phyloP scores from a whole-genome alignment of 2,113 vertebrate species.

The Ellobius talpinus region DNA sequence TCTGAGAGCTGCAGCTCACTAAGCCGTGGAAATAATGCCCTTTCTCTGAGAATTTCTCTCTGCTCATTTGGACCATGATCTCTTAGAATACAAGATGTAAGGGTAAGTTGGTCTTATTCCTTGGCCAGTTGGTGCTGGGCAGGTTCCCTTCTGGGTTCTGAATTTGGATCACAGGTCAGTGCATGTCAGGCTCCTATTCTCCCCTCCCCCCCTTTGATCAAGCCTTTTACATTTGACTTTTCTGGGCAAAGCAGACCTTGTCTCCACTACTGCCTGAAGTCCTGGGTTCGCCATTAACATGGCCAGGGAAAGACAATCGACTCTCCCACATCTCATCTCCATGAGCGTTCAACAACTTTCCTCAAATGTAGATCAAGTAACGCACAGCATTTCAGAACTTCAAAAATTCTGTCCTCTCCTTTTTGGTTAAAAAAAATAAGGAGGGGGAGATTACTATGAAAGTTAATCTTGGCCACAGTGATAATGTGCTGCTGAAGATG shows the following conservation, averaged over 20 bases:
- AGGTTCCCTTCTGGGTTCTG: neutral
- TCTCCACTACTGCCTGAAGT: neutral
- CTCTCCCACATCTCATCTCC: neutral
- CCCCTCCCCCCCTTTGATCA: neutral
- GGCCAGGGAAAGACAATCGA: neutral
- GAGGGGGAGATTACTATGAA: neutral
- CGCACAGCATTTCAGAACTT: neutral
- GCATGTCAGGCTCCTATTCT: neutral
- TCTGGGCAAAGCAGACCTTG: neutral
- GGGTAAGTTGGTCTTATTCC: neutral
- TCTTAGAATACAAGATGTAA: neutral
- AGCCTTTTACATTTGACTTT: neutral
- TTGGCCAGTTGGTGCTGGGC: neutral
- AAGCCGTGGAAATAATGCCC: neutral
- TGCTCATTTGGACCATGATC: neutral
- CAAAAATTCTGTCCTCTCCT: neutral
- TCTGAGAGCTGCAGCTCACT: neutral
- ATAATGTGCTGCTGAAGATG: constrained; percentile 27
- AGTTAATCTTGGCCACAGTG: neutral
- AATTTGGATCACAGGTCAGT: neutral
- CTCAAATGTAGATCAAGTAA: neutral
- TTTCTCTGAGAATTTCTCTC: neutral
- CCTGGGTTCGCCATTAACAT: neutral
- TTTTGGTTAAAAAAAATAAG: neutral
- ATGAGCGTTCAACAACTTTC: neutral